These are phyloP conservation scores for Microdon myrmicae DNA, from an alignment of 2,888 invertebrate species.

Conservation along the genomic window DNA sequence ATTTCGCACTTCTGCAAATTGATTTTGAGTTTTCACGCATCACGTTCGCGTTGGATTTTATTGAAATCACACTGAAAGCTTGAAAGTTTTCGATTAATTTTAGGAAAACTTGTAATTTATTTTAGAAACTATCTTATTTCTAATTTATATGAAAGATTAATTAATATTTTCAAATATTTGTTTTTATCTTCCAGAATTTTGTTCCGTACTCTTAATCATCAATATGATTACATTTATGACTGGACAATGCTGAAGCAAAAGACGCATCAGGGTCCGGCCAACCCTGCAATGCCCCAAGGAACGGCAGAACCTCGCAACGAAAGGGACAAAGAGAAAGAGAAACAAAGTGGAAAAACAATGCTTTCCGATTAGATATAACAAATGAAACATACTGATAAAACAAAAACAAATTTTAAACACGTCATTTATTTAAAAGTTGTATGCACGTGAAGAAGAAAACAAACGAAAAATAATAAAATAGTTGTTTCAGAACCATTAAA, in stretches of 20 bases:
- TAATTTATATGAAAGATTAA: too few species aligned
- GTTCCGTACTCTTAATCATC: conserved; percentile 98
- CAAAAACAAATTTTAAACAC: conserved; percentile 47
- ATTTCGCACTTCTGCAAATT: too few species aligned
- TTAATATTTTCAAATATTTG: too few species aligned
- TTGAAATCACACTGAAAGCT: too few species aligned
- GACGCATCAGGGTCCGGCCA: conserved; percentile 64
- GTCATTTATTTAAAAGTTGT: conserved; percentile 42
- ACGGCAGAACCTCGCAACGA: conserved; percentile 63
- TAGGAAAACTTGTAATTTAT: too few species aligned
- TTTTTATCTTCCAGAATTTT: conserved; percentile 84
- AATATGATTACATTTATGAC: conserved; percentile 99
- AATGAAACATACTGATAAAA: conserved; percentile 41
- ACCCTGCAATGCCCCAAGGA: conserved; percentile 62
- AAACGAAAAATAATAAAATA: conserved; percentile 24
- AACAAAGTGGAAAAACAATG: conserved; percentile 63
- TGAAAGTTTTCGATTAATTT: too few species aligned
- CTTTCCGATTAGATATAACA: conserved; percentile 60
- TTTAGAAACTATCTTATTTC: too few species aligned
- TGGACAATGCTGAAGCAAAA: conserved; percentile 99
- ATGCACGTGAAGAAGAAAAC: conserved; percentile 22
- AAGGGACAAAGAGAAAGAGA: conserved; percentile 64
- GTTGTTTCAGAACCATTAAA: conserved; percentile 40
- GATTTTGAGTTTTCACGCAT: too few species aligned
- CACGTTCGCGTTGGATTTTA: too few species aligned